Conservation (phyloP, 2,888 invertebrate genomes). For the Meghimatium bilineatum region DNA sequence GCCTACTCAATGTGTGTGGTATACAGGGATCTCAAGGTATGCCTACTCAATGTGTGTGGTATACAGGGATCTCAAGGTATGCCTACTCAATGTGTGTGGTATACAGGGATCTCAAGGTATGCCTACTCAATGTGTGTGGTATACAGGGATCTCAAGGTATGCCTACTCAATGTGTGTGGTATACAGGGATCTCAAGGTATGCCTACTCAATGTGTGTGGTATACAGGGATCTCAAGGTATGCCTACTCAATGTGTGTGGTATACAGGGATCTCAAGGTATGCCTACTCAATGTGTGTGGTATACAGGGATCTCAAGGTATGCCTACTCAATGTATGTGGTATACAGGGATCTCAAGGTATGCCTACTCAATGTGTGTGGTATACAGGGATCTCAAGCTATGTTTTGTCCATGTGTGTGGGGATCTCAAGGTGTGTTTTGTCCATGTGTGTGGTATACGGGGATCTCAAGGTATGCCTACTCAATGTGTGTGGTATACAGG, state of each 20-base stretch:
- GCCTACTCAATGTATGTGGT: too few relatives aligned
- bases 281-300: too few relatives aligned
- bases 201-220: too few relatives aligned
- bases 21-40: not conserved
- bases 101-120: not conserved
- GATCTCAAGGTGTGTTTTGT: not conserved
- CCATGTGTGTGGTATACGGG: too few relatives aligned
- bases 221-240: too few relatives aligned
- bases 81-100: not conserved
- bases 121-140: too few relatives aligned
- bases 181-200: too few relatives aligned
- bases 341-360: not conserved
- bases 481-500: not conserved
- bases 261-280: not conserved
- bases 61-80: not conserved
- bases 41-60: not conserved
- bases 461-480: too few relatives aligned
- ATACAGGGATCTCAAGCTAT: not conserved
- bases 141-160: not conserved
- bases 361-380: not conserved
- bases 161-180: too few relatives aligned
- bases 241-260: too few relatives aligned
- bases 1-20: not conserved
- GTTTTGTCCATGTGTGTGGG: not conserved
- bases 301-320: not conserved